Evolutionary conservation across 1,140 invertebrate genomes (phyloP).

Genomic region (Cotesia glomerata): DNA sequence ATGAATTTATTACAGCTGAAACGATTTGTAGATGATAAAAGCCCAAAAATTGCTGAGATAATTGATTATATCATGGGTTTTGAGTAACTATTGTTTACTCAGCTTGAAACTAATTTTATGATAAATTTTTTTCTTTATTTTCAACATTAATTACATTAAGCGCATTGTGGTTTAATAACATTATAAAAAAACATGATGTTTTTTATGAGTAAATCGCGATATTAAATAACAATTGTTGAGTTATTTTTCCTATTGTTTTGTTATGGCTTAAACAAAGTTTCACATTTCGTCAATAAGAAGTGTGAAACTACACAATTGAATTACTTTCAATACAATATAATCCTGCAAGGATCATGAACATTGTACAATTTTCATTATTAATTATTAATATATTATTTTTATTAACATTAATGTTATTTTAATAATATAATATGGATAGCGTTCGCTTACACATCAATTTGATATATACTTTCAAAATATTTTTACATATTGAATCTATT

Average conservation of each 20-base stretch:
- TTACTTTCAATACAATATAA: conserved; percentile 24
- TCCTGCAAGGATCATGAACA: conserved; percentile 1
- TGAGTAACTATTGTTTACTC: conserved; percentile 12
- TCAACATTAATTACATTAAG: conserved; percentile 61
- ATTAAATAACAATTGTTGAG: conserved; percentile 20
- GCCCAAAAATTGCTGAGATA: conserved; percentile 64
- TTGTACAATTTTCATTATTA: conserved; percentile 17
- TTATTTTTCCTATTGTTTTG: not conserved
- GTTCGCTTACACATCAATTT: not conserved
- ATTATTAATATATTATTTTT: not conserved
- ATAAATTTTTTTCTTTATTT: conserved; percentile 47
- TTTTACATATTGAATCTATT: conserved; percentile 24
- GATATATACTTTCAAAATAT: conserved; percentile 5
- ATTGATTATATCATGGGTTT: conserved; percentile 70
- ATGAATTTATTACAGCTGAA: conserved; percentile 68
- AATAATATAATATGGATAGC: not conserved
- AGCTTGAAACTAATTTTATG: not conserved
- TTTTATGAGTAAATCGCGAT: conserved; percentile 40
- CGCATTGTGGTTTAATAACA: conserved; percentile 45
- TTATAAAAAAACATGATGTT: conserved; percentile 48
- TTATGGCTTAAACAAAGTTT: not conserved
- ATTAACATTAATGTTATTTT: not conserved
- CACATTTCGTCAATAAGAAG: not conserved
- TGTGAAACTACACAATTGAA: conserved; percentile 23
- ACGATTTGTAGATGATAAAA: conserved; percentile 66